A percentile compares a stretch with the other conserved stretches of the same genome.
phyloP scores from a whole-genome alignment of 2,113 vertebrate genomes.

The Herpailurus yagouaroundi region DNA sequence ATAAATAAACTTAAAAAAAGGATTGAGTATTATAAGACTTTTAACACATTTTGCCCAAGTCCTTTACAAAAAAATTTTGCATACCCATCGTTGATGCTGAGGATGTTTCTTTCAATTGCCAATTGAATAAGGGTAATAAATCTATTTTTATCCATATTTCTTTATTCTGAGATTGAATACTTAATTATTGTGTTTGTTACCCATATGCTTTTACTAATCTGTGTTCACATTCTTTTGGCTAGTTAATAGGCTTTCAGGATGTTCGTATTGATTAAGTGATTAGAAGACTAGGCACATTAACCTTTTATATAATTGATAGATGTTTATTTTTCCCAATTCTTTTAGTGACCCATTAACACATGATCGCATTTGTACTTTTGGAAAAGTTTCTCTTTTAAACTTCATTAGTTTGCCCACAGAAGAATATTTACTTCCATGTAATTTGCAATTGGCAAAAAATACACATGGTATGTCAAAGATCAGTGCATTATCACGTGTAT shows the following conservation, averaged over 20 bases:
- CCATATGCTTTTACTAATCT: neutral
- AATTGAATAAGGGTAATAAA: neutral
- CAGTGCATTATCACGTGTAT: neutral
- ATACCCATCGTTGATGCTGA: neutral
- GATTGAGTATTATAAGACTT: neutral
- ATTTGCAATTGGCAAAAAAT: neutral
- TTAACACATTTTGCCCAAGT: neutral
- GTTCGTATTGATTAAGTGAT: neutral
- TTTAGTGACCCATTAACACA: neutral
- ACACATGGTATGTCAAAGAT: neutral
- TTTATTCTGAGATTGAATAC: constrained; percentile 30
- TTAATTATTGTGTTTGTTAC: constrained; percentile 5
- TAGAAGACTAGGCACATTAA: constrained; percentile 1
- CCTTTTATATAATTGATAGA: neutral
- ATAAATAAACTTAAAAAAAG: too few species aligned
- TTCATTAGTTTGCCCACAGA: neutral
- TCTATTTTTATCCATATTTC: constrained; percentile 51
- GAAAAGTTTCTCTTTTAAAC: neutral
- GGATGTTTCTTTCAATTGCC: constrained; percentile 45
- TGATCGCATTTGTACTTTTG: neutral
- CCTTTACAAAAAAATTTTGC: neutral
- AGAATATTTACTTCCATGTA: neutral
- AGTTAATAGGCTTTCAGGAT: neutral
- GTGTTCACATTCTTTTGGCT: constrained; percentile 17
- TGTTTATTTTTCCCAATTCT: neutral